A percentile compares a stretch with the other conserved stretches of the same genome.
phyloP scores from a whole-genome alignment of 1,140 invertebrate species.

The Drosophila funebris region DNA sequence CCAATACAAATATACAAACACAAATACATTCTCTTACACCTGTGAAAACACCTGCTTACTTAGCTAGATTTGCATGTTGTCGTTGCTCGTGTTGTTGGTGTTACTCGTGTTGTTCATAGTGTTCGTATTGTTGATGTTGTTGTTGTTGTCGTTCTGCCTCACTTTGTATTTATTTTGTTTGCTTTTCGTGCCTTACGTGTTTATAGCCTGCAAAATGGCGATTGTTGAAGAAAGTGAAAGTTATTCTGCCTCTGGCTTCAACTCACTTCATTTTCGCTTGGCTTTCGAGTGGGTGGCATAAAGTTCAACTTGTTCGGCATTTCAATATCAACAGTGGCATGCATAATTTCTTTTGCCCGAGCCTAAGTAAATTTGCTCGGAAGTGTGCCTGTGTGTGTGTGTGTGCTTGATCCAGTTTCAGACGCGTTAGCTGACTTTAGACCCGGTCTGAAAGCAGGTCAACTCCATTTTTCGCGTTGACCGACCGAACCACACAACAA shows the following conservation, averaged over 20 bases:
- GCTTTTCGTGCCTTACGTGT: conserved; percentile 68
- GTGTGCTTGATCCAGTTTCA: conserved; percentile 55
- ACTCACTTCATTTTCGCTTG: conserved; percentile 14
- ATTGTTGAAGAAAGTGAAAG: conserved; percentile 62
- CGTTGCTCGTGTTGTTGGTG: neutral
- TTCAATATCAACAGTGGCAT: conserved; percentile 79
- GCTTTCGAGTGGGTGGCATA: conserved; percentile 42
- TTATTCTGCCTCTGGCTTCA: conserved; percentile 15
- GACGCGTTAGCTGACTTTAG: conserved; percentile 26
- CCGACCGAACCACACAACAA: conserved; percentile 43
- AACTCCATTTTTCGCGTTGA: conserved; percentile 78
- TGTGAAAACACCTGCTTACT: conserved; percentile 12
- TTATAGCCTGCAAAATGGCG: conserved; percentile 68
- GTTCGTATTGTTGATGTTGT: too few relatives aligned
- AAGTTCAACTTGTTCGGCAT: conserved; percentile 63
- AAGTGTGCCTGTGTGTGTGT: conserved; percentile 44
- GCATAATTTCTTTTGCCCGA: conserved; percentile 66
- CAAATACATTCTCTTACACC: neutral
- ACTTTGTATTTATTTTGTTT: conserved; percentile 61
- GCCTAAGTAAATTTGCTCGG: conserved; percentile 75
- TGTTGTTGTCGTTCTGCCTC: neutral
- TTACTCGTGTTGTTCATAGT: too few relatives aligned
- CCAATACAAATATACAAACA: conserved; percentile 23
- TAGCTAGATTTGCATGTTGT: conserved; percentile 56
- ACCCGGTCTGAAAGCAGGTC: conserved; percentile 60